Percentiles rank a stretch among this genome's conserved stretches.
Conservation (phyloP, 2,113 vertebrate species). For the Ceyx melanurus region DNA sequence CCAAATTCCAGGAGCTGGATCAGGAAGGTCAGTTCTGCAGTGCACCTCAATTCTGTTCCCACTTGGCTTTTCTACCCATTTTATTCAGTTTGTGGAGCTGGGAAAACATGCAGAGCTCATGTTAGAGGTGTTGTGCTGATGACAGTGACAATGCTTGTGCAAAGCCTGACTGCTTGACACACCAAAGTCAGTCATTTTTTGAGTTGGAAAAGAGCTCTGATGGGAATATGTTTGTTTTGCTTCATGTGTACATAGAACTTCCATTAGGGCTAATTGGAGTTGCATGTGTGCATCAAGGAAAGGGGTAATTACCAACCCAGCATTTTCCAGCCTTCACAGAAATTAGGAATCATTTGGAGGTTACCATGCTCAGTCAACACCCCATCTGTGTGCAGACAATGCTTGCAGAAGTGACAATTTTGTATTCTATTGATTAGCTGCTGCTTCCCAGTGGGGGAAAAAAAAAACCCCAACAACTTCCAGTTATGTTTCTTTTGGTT, state of each 20-base stretch:
- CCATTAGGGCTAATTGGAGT: not conserved
- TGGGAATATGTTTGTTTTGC: not conserved
- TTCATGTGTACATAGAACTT: not conserved
- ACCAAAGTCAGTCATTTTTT: not conserved
- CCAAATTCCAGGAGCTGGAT: not conserved
- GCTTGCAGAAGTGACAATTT: not conserved
- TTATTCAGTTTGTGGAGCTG: not conserved
- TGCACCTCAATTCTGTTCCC: not conserved
- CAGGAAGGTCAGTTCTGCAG: not conserved
- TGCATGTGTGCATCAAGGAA: not conserved
- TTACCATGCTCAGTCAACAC: not conserved
- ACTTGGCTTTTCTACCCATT: not conserved
- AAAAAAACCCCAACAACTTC: not conserved
- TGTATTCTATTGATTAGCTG: not conserved
- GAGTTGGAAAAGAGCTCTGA: not conserved
- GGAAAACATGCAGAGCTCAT: rapidly evolving
- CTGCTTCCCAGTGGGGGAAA: not conserved
- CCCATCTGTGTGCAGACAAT: not conserved
- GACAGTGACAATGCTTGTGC: not conserved
- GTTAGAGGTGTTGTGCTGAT: not conserved
- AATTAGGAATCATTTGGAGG: not conserved
- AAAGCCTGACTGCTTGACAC: not conserved
- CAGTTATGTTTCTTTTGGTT: not conserved
- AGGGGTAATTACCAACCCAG: not conserved
- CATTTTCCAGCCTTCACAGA: not conserved